Conservation (phyloP, 2,113 vertebrate species). For the Capreolus pygargus region DNA sequence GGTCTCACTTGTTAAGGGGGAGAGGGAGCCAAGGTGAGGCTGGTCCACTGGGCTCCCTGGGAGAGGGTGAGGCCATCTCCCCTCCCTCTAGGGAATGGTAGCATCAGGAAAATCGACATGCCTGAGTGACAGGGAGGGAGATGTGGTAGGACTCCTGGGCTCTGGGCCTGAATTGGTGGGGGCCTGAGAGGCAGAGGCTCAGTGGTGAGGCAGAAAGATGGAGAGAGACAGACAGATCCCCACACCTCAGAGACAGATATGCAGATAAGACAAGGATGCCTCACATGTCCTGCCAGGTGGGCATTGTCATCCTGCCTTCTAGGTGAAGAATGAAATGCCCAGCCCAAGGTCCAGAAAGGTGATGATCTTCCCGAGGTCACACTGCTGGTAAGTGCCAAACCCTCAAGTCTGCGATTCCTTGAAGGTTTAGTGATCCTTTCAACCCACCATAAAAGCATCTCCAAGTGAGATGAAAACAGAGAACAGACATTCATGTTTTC, state of each 20-base stretch:
- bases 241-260: background rate
- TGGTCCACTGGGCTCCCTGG: background rate
- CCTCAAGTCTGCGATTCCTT: background rate
- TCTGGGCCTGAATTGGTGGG: background rate
- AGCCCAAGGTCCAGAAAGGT: background rate
- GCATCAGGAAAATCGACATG: background rate
- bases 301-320: background rate
- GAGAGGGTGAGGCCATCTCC: background rate
- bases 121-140: background rate
- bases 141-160: background rate
- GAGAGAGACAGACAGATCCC: background rate
- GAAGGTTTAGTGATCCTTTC: background rate
- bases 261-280: background rate
- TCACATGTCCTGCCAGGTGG: rapidly evolving
- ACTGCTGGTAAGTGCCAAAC: background rate
- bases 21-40: background rate
- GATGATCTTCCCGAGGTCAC: background rate
- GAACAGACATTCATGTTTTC: background rate
- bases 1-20: background rate
- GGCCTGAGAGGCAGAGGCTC: background rate
- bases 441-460: background rate
- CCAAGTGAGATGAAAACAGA: background rate
- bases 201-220: background rate
- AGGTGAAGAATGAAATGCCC: background rate
- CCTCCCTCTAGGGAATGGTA: background rate